These are phyloP conservation scores for Scomber japonicus DNA, from an alignment of 2,113 vertebrate species.

Conservation along the genomic window DNA sequence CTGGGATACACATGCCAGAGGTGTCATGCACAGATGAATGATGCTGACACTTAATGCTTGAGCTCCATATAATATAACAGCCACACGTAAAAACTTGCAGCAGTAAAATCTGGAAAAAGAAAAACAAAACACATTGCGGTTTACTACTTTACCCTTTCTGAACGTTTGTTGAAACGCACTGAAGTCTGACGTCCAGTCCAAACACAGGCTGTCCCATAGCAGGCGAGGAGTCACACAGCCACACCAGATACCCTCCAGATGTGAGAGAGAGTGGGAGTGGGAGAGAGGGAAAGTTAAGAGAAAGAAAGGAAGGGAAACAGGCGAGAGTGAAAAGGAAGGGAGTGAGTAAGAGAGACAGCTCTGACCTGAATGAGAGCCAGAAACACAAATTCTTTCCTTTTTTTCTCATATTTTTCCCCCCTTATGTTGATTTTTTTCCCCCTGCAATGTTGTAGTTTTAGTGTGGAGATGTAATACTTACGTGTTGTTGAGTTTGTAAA, in stretches of 20 bases:
- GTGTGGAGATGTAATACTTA: not conserved
- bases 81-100: slow-evolving; percentile 32
- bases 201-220: slow-evolving; percentile 85
- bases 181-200: slow-evolving; percentile 65
- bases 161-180: slow-evolving; percentile 50
- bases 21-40: slow-evolving; percentile 46
- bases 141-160: slow-evolving; percentile 64
- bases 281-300: slow-evolving; percentile 61
- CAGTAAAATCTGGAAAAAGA: slow-evolving; percentile 29
- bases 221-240: slow-evolving; percentile 72
- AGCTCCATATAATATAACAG: slow-evolving; percentile 19
- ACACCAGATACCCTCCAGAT: slow-evolving; percentile 89
- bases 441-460: not conserved
- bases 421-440: slow-evolving; percentile 46
- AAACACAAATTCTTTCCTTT: slow-evolving; percentile 83
- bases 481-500: not conserved
- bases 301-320: slow-evolving; percentile 51
- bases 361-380: slow-evolving; percentile 72
- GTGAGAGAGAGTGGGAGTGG: slow-evolving; percentile 78
- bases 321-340: slow-evolving; percentile 57
- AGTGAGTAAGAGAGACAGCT: slow-evolving; percentile 53
- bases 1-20: slow-evolving; percentile 30
- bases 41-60: slow-evolving; percentile 25
- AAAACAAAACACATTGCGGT: not conserved
- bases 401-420: slow-evolving; percentile 41